Evolutionary conservation across 2,888 invertebrate genomes (phyloP).

Genomic region (Podotricha telesiphe): DNA sequence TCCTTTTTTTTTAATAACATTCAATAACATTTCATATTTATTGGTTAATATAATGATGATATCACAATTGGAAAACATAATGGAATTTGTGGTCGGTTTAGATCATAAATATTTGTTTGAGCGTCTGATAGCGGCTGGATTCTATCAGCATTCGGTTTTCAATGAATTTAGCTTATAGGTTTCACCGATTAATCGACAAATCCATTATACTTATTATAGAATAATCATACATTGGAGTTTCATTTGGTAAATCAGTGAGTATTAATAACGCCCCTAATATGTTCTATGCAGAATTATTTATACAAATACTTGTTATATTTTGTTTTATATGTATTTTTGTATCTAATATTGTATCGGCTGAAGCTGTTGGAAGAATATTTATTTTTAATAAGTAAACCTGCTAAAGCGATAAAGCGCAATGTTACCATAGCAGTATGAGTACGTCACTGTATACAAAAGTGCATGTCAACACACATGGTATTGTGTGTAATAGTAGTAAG

Average conservation of each 20-base stretch:
- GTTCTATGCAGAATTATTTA: not conserved
- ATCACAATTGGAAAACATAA: constrained; percentile 5
- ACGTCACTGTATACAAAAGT: too few species aligned
- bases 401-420: too few species aligned
- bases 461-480: too few species aligned
- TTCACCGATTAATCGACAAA: not conserved
- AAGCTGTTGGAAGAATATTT: too few species aligned
- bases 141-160: not conserved
- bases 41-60: not conserved
- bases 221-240: not conserved
- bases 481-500: too few species aligned
- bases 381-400: too few species aligned
- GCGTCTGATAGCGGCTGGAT: constrained; percentile 2
- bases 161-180: not conserved
- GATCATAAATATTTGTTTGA: constrained; percentile 22
- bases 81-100: constrained; percentile 21
- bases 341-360: too few species aligned
- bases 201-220: constrained; percentile 8
- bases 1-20: not conserved
- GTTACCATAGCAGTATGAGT: too few species aligned
- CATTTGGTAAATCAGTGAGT: not conserved
- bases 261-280: not conserved
- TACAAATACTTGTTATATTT: too few species aligned
- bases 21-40: not conserved
- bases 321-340: too few species aligned